A percentile compares a stretch with the other conserved stretches of the same genome.
Conservation (phyloP, 2,888 invertebrate species). For the Leptodirus hochenwartii region DNA sequence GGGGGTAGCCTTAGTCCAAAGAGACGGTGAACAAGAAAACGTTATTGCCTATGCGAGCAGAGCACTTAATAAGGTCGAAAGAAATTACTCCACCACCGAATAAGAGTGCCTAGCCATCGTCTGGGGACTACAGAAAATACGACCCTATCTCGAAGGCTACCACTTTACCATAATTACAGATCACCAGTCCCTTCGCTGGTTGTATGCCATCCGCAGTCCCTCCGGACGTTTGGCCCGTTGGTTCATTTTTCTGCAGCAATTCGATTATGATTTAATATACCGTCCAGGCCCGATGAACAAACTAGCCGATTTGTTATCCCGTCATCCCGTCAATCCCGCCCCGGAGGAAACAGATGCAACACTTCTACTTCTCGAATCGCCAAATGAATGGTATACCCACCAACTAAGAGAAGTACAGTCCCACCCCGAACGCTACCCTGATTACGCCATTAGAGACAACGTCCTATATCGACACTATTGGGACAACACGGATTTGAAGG, state of each 20-base stretch:
- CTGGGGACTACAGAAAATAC: constrained; percentile 14
- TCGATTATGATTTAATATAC: constrained; percentile 10
- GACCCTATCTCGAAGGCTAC: constrained; percentile 13
- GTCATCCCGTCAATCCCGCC: too few relatives aligned
- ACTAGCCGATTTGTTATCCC: too few relatives aligned
- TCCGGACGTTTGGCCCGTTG: constrained; percentile 11
- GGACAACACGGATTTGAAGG: too few relatives aligned
- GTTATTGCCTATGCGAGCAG: constrained; percentile 13
- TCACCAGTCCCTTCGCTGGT: constrained; percentile 14
- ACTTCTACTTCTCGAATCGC: too few relatives aligned
- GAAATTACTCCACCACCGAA: constrained; percentile 14
- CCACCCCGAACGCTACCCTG: too few relatives aligned
- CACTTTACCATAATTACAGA: constrained; percentile 15
- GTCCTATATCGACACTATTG: too few relatives aligned
- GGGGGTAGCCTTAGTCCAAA: constrained; percentile 14
- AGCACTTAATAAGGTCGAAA: constrained; percentile 8
- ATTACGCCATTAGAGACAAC: too few relatives aligned
- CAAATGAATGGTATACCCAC: too few relatives aligned
- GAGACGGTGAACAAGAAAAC: constrained; percentile 9
- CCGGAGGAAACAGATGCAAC: too few relatives aligned
- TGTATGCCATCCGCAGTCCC: constrained; percentile 9
- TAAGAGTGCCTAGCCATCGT: constrained; percentile 16
- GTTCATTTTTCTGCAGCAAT: constrained; percentile 10
- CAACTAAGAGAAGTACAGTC: too few relatives aligned
- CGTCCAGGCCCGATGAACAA: constrained; percentile 9